phyloP scores from a whole-genome alignment of 2,113 vertebrate genomes.

The Microcebus jonahi region DNA sequence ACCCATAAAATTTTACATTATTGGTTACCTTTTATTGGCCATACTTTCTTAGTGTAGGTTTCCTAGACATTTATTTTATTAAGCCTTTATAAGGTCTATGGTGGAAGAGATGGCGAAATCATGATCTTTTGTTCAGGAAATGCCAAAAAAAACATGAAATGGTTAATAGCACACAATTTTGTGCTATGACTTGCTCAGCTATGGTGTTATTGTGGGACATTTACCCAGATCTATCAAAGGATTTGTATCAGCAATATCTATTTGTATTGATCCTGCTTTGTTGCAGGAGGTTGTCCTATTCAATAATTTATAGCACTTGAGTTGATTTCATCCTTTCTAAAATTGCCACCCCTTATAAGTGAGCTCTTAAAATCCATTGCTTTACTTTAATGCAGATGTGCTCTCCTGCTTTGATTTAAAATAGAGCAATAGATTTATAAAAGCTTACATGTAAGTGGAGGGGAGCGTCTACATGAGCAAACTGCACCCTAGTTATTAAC shows the following conservation, averaged over 20 bases:
- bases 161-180: neutral
- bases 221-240: neutral
- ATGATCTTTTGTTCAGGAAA: neutral
- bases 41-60: neutral
- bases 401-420: neutral
- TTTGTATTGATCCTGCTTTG: neutral
- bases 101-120: neutral
- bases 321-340: neutral
- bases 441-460: neutral
- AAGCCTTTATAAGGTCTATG: neutral
- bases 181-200: neutral
- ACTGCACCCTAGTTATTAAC: neutral
- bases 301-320: neutral
- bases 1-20: neutral
- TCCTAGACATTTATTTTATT: neutral
- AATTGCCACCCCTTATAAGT: neutral
- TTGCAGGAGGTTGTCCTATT: neutral
- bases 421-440: neutral
- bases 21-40: neutral
- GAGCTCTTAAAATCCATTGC: neutral
- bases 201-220: neutral
- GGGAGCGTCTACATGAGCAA: neutral
- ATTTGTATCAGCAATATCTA: neutral
- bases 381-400: neutral
- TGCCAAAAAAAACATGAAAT: neutral